Percentiles rank a stretch among this genome's conserved stretches.
Conservation (phyloP, 2,888 invertebrate genomes). For the Diachrysia chrysitis region DNA sequence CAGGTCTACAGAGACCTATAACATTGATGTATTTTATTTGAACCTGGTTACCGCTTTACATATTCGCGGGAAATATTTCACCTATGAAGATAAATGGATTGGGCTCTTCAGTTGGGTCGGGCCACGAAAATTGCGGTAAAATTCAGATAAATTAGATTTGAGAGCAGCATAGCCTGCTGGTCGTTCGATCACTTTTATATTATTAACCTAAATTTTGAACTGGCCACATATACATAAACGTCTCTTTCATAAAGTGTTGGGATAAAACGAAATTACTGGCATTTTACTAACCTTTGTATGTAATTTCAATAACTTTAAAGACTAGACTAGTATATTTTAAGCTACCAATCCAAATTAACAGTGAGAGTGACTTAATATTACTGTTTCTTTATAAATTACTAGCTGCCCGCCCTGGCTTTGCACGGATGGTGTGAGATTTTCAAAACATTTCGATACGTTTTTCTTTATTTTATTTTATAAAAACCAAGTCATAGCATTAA, state of each 20-base stretch:
- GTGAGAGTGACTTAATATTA: no score
- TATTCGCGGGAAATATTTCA: constrained; percentile 50
- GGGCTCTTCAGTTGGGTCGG: constrained; percentile 22
- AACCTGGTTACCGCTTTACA: constrained; percentile 27
- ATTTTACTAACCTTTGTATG: no score
- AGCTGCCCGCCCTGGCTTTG: no score
- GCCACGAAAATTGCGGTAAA: constrained; percentile 34
- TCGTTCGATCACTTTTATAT: constrained; percentile 16
- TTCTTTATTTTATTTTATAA: no score
- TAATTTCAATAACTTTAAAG: no score
- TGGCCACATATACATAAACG: neutral
- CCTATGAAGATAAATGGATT: constrained; percentile 52
- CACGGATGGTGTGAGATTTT: no score
- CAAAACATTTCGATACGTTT: no score
- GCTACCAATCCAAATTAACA: no score
- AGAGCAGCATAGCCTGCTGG: constrained; percentile 2
- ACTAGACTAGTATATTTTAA: no score
- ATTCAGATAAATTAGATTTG: constrained; percentile 40
- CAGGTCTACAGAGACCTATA: neutral
- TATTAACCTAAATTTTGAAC: constrained; percentile 10
- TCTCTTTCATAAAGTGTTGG: neutral
- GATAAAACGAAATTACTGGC: neutral
- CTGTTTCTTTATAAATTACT: no score
- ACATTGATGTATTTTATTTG: constrained; percentile 39
- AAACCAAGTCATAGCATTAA: no score